Evolutionary conservation across 2,888 invertebrate genomes (phyloP).

Genomic region (Ormyrus rosae): DNA sequence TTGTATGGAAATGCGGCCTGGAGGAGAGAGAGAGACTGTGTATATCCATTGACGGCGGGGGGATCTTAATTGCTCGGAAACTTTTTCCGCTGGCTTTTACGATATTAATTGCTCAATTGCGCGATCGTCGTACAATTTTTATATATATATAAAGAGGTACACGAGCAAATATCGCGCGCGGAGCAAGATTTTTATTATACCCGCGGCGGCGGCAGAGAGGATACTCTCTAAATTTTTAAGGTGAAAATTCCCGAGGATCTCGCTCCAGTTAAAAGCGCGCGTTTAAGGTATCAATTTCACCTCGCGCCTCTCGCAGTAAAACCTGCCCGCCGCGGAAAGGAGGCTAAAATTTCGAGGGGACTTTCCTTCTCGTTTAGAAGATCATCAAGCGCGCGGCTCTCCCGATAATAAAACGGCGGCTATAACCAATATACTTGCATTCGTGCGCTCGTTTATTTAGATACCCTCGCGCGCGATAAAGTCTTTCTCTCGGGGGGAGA

Average conservation of each 20-base stretch:
- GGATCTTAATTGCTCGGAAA: too few species aligned
- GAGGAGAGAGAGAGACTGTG: too few species aligned
- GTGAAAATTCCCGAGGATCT: slow-evolving; percentile 24
- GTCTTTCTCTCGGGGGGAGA: too few species aligned
- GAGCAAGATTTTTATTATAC: slow-evolving; percentile 16
- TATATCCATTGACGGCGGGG: too few species aligned
- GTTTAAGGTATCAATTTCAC: slow-evolving; percentile 38
- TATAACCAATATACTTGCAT: neutral
- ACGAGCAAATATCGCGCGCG: neutral
- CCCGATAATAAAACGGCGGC: neutral
- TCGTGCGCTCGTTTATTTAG: neutral
- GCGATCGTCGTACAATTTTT: too few species aligned
- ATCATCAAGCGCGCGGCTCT: neutral
- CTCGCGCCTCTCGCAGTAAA: slow-evolving; percentile 1
- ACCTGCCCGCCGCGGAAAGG: neutral
- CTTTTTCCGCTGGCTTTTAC: too few species aligned
- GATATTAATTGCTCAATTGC: too few species aligned
- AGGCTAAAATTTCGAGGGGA: too few species aligned
- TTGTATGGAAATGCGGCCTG: too few species aligned
- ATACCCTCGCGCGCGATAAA: neutral
- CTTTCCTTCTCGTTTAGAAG: neutral
- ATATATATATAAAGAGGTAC: too few species aligned
- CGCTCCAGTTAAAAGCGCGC: slow-evolving; percentile 16
- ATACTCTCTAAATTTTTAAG: slow-evolving; percentile 44
- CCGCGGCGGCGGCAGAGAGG: neutral